Evolutionary conservation across 2,888 invertebrate genomes (phyloP).

Genomic region (Eristalis intricaria): DNA sequence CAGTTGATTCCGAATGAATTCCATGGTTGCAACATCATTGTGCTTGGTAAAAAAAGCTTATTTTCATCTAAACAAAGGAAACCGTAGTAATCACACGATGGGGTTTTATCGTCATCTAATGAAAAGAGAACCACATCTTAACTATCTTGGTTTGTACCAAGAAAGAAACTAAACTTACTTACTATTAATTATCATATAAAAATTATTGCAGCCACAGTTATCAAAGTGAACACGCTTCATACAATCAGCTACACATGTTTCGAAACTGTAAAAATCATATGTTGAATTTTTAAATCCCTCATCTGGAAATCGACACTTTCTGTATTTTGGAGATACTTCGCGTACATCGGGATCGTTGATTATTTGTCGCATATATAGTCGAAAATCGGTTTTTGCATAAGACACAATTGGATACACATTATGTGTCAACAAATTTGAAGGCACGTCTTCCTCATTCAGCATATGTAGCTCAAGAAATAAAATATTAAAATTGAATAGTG

Average conservation of each 20-base stretch:
- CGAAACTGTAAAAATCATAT: constrained; percentile 87
- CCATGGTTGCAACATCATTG: constrained; percentile 83
- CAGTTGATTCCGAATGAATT: constrained; percentile 83
- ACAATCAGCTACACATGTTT: constrained; percentile 87
- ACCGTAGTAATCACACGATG: constrained; percentile 84
- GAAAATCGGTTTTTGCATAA: constrained; percentile 65
- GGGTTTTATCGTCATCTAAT: constrained; percentile 69
- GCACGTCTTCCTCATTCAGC: constrained; percentile 79
- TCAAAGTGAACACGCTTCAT: constrained; percentile 84
- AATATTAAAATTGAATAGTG: background rate
- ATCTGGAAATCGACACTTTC: constrained; percentile 87
- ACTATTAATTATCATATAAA: constrained; percentile 82
- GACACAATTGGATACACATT: constrained; percentile 18
- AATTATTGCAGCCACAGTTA: constrained; percentile 86
- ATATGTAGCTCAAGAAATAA: constrained; percentile 73
- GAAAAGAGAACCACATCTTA: background rate
- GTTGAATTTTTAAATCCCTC: constrained; percentile 84
- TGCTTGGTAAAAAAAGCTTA: constrained; percentile 79
- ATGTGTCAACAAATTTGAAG: constrained; percentile 74
- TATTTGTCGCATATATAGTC: constrained; percentile 83
- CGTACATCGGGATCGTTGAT: constrained; percentile 86
- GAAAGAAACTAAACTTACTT: background rate
- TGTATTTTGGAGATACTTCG: constrained; percentile 83
- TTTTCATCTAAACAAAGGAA: constrained; percentile 84
- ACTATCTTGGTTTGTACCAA: too few relatives aligned